A percentile compares a stretch with the other conserved stretches of the same genome.
These are phyloP conservation scores for Coccyzus lansbergi DNA, from an alignment of 2,797 vertebrate genomes.

Conservation along the genomic window DNA sequence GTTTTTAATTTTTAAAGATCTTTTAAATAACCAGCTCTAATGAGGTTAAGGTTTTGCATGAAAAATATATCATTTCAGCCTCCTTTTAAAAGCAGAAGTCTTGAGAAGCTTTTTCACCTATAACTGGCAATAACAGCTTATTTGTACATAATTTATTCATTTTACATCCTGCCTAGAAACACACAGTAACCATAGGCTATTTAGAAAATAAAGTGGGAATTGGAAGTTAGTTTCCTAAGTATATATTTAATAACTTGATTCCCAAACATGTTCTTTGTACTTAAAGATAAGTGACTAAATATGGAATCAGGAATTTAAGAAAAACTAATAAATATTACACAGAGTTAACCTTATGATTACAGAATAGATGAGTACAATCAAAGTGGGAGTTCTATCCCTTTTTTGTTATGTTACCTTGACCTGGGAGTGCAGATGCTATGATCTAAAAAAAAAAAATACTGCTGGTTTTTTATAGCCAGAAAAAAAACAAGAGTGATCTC, in stretches of 20 bases:
- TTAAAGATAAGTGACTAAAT: not conserved
- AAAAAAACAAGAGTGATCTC: not conserved
- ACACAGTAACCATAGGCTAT: not conserved
- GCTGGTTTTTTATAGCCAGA: not conserved
- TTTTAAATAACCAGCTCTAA: not conserved
- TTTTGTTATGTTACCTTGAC: not conserved
- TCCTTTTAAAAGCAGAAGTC: not conserved
- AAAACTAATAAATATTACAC: not conserved
- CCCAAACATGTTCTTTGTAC: not conserved
- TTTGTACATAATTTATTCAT: not conserved
- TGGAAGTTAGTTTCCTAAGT: not conserved
- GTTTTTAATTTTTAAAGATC: not conserved
- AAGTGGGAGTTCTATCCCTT: not conserved
- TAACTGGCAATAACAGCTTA: not conserved
- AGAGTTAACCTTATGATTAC: not conserved
- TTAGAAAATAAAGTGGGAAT: not conserved
- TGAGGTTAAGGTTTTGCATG: not conserved
- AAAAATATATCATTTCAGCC: not conserved
- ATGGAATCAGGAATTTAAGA: not conserved
- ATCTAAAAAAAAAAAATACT: not conserved
- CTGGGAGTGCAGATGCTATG: not conserved
- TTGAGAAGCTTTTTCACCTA: not conserved
- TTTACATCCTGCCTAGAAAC: not conserved
- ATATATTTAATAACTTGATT: not conserved
- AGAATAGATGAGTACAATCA: not conserved